Conservation (phyloP, 2,113 vertebrate species). For the Mastomys coucha region DNA sequence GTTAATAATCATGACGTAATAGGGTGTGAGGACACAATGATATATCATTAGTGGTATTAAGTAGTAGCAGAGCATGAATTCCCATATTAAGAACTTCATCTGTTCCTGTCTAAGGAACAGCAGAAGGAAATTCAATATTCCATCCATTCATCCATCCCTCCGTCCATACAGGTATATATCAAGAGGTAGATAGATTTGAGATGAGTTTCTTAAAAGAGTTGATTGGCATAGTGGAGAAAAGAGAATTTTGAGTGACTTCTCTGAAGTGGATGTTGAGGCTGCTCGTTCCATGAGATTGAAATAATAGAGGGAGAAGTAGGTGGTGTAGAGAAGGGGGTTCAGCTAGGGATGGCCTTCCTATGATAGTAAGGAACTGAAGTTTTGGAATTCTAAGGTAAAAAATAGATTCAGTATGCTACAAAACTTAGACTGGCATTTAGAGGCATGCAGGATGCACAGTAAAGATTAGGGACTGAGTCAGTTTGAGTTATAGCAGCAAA, state of each 20-base stretch:
- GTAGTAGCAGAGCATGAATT: background rate
- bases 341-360: background rate
- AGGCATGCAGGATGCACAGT: background rate
- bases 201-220: background rate
- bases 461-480: background rate
- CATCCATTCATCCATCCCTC: background rate
- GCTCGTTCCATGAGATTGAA: background rate
- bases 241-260: background rate
- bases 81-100: background rate
- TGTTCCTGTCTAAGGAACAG: background rate
- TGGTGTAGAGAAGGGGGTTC: background rate
- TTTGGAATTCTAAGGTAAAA: background rate
- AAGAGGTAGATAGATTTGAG: background rate
- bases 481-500: background rate
- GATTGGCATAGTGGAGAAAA: background rate
- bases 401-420: background rate
- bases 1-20: background rate
- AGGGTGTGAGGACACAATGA: background rate
- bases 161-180: background rate
- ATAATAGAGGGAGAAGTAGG: background rate
- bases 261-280: background rate
- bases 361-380: background rate
- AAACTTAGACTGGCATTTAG: background rate
- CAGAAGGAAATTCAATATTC: background rate
- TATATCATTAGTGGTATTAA: background rate